Percentiles rank a stretch among this genome's conserved stretches.
phyloP scores from a whole-genome alignment of 37 sponge, comb jelly and placozoan species.

The Amphimedon queenslandica region DNA sequence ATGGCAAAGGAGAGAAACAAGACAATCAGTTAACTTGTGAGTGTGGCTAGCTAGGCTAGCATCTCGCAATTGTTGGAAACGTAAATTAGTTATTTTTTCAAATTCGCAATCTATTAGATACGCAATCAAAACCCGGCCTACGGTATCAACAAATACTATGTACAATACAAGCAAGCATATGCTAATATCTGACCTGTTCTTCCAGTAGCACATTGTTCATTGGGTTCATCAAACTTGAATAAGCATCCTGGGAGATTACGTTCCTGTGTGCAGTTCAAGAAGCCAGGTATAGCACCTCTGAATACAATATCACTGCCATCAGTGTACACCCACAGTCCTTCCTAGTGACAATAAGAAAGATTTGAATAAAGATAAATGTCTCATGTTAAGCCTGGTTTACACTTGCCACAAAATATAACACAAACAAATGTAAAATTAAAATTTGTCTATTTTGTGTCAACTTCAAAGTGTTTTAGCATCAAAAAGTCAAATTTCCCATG shows the following conservation, averaged over 20 bases:
- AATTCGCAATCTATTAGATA: no score
- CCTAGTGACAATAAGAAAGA: not conserved
- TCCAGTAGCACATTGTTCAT: constrained; percentile 54
- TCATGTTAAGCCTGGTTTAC: no score
- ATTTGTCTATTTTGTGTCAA: no score
- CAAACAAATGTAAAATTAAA: no score
- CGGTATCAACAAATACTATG: not conserved
- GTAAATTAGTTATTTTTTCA: not conserved
- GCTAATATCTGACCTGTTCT: constrained; percentile 46
- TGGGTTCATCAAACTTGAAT: constrained; percentile 36
- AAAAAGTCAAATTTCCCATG: no score
- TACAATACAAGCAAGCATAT: not conserved
- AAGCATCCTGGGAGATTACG: constrained; percentile 51
- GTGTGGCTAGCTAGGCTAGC: no score
- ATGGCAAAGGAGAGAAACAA: no score
- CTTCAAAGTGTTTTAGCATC: no score
- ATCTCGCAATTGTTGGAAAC: no score
- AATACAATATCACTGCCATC: constrained; percentile 5
- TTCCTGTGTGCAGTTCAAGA: constrained; percentile 46
- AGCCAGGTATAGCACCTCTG: constrained; percentile 35
- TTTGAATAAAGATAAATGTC: not conserved
- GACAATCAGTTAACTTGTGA: no score
- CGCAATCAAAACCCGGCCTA: no score
- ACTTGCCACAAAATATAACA: no score
- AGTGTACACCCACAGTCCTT: constrained; percentile 41